Conservation (phyloP, 2,113 vertebrate genomes). For the Chaetorhynchus papuensis region DNA sequence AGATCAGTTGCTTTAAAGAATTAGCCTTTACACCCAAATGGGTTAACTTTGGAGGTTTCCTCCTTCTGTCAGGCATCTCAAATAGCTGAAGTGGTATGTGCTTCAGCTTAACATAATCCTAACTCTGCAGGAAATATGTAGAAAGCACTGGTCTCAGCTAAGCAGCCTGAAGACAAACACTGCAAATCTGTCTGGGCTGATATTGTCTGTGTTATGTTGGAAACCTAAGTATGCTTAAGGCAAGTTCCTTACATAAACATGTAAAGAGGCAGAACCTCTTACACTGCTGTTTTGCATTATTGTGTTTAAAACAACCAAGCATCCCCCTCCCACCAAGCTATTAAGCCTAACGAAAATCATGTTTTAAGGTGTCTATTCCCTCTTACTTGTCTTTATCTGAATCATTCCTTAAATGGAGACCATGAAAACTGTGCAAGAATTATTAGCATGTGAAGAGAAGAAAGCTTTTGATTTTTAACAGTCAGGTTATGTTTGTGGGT, state of each 20-base stretch:
- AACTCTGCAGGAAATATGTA: constrained; percentile 7
- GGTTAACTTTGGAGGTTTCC: neutral
- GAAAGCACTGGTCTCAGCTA: neutral
- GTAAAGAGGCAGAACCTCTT: neutral
- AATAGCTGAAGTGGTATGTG: constrained; percentile 1
- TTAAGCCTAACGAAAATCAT: neutral
- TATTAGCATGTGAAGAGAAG: neutral
- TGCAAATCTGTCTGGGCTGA: neutral
- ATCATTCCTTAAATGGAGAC: neutral
- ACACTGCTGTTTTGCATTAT: neutral
- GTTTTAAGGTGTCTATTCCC: neutral
- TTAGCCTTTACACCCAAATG: neutral
- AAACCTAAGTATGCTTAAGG: neutral
- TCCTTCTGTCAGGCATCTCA: neutral
- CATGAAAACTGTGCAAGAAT: neutral
- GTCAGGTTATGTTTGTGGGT: neutral
- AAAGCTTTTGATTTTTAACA: neutral
- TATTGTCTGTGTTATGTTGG: neutral
- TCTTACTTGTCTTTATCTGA: neutral
- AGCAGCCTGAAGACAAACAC: constrained; percentile 8
- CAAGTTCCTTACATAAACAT: neutral
- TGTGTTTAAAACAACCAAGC: neutral
- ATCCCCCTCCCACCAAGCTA: neutral
- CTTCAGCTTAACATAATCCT: constrained; percentile 12
- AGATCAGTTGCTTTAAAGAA: neutral